Percentiles rank a stretch among this genome's conserved stretches.
Evolutionary conservation across 2,797 vertebrate species (phyloP).

Genomic region (Arnoldichthys spilopterus): DNA sequence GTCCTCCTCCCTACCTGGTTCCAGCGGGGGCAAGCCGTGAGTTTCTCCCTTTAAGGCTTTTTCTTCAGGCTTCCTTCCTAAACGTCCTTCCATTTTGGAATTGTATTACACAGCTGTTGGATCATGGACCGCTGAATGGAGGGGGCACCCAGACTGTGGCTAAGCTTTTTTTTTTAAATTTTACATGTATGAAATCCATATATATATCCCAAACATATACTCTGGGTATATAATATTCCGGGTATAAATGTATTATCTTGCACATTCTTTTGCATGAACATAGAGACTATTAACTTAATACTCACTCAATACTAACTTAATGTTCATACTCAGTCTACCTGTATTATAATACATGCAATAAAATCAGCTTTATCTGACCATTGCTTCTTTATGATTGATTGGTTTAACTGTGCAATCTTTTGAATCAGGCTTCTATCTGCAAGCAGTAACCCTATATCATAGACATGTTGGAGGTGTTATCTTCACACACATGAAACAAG

Average conservation of each 20-base stretch:
- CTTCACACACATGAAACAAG: not conserved
- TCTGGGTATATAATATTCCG: too few species aligned
- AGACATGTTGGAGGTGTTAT: not conserved
- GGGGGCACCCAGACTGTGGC: not conserved
- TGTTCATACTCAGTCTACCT: not conserved
- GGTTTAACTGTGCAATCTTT: not conserved
- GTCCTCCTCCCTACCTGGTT: conserved; percentile 81
- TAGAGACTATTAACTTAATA: not conserved
- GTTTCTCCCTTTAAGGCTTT: conserved; percentile 62
- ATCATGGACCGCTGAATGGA: conserved; percentile 23
- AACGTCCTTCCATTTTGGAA: conserved; percentile 32
- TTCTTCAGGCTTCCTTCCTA: conserved; percentile 38
- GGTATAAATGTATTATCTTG: not conserved
- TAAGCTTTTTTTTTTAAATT: not conserved
- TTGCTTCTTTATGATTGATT: not conserved
- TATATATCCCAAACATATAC: not conserved
- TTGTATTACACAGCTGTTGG: conserved; percentile 58
- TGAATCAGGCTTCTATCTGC: not conserved
- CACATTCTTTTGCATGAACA: not conserved
- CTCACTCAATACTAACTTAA: not conserved
- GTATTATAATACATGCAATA: not conserved
- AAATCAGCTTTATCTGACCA: not conserved
- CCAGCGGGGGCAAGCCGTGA: conserved; percentile 89
- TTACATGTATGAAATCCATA: not conserved
- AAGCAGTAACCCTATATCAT: not conserved